phyloP scores from a whole-genome alignment of 2,797 vertebrate species.

The Huso huso region DNA sequence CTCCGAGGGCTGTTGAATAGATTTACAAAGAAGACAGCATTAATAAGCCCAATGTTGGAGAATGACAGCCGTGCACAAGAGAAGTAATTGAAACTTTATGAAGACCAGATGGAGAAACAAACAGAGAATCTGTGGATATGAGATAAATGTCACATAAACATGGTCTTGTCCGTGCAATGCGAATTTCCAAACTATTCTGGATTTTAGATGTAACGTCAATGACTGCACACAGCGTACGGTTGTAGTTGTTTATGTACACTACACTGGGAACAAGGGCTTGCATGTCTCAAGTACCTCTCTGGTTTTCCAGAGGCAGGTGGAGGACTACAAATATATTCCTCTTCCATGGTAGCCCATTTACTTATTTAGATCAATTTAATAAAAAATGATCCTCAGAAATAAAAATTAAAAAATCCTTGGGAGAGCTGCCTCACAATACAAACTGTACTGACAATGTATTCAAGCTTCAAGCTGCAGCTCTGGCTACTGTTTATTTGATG shows the following conservation, averaged over 20 bases:
- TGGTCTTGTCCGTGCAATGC: neutral
- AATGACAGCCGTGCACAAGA: conserved; percentile 11
- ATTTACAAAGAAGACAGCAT: conserved; percentile 7
- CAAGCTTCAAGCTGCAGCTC: no score
- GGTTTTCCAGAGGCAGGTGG: no score
- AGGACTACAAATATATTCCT: no score
- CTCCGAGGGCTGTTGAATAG: neutral
- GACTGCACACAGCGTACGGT: conserved; percentile 4
- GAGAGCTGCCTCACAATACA: no score
- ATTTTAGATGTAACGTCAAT: conserved; percentile 8
- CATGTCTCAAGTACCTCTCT: no score
- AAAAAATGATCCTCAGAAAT: no score
- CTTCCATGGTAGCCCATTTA: no score
- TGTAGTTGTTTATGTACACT: neutral
- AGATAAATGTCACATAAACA: conserved; percentile 9
- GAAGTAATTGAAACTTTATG: conserved; percentile 15
- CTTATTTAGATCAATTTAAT: no score
- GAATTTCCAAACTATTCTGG: conserved; percentile 1
- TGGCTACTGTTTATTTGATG: no score
- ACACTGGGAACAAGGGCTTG: no score
- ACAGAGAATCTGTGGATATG: conserved; percentile 9
- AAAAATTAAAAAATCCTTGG: no score
- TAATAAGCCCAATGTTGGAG: conserved; percentile 12
- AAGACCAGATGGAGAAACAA: conserved; percentile 23
- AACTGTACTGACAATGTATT: no score